Percentiles rank a stretch among this genome's conserved stretches.
These are phyloP conservation scores for Actinostola sp. DNA, from an alignment of 92 coral and sea anemone species.

Conservation along the genomic window DNA sequence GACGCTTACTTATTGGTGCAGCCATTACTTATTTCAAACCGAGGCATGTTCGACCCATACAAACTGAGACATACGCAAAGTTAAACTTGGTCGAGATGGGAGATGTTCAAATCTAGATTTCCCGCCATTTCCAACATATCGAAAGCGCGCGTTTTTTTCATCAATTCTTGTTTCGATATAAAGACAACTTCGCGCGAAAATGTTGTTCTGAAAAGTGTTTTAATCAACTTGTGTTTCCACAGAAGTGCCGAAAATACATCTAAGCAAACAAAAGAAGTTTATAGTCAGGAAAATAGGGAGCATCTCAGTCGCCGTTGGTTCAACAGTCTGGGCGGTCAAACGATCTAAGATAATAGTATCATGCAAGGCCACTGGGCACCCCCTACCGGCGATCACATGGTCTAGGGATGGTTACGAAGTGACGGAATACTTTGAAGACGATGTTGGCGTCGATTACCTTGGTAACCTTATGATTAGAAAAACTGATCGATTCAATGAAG, in stretches of 20 bases:
- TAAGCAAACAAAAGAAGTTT: slow-evolving; percentile 36
- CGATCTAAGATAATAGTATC: slow-evolving; percentile 59
- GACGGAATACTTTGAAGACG: slow-evolving; percentile 54
- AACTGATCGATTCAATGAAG: slow-evolving; percentile 73
- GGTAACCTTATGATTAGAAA: slow-evolving; percentile 57
- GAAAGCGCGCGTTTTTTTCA: too few relatives aligned
- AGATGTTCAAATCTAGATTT: too few relatives aligned
- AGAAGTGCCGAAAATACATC: slow-evolving; percentile 54
- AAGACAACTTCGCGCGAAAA: too few relatives aligned
- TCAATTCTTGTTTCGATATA: too few relatives aligned
- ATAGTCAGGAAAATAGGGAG: slow-evolving; percentile 12
- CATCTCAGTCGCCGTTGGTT: slow-evolving; percentile 64
- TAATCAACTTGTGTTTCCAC: not conserved
- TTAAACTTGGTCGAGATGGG: too few relatives aligned
- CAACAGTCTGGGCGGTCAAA: slow-evolving; percentile 71
- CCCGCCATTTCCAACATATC: too few relatives aligned
- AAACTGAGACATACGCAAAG: too few relatives aligned
- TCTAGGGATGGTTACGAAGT: slow-evolving; percentile 46
- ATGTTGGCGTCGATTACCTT: slow-evolving; percentile 51
- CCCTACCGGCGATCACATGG: slow-evolving; percentile 46
- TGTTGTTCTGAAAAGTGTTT: too few relatives aligned
- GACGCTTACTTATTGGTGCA: too few relatives aligned
- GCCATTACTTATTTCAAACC: too few relatives aligned
- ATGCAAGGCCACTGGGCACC: slow-evolving; percentile 59
- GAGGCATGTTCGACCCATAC: too few relatives aligned